Evolutionary conservation across 2,888 invertebrate species (phyloP).

Genomic region (Ornithoptera priamus): DNA sequence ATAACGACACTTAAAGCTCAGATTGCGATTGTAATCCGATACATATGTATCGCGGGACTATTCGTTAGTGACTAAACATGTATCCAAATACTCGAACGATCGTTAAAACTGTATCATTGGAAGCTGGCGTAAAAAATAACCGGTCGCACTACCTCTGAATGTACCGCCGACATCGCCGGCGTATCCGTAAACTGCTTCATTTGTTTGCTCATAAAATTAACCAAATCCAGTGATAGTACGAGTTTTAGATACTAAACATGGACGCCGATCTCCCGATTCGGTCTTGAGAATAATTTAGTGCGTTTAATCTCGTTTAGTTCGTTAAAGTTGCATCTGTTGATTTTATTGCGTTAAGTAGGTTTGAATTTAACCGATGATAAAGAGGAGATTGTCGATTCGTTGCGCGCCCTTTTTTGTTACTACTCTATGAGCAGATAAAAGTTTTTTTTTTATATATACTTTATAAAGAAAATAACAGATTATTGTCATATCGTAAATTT

Average conservation of each 20-base stretch:
- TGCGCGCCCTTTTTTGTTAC: too few species aligned
- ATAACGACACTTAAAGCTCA: background rate
- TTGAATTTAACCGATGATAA: too few species aligned
- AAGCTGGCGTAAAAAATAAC: conserved; percentile 8
- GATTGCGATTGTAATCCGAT: background rate
- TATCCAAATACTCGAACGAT: conserved; percentile 15
- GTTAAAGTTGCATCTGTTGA: background rate
- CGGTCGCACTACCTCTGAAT: conserved; percentile 18
- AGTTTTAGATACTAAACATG: background rate
- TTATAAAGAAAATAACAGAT: too few species aligned
- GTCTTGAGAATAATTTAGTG: background rate
- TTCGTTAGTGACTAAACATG: conserved; percentile 14
- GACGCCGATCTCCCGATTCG: background rate
- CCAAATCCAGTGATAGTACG: conserved; percentile 8
- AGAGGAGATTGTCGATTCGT: too few species aligned
- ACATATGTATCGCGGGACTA: background rate
- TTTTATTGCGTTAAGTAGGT: background rate
- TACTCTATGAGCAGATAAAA: too few species aligned
- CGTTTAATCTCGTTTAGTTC: background rate
- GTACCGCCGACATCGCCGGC: conserved; percentile 1
- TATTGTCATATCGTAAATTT: too few species aligned
- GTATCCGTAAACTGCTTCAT: conserved; percentile 17
- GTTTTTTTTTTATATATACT: too few species aligned
- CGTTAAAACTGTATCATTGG: conserved; percentile 22
- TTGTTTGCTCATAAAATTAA: conserved; percentile 21